Evolutionary conservation across 1,140 invertebrate species (phyloP).

Genomic region (Lepidurus packardi): DNA sequence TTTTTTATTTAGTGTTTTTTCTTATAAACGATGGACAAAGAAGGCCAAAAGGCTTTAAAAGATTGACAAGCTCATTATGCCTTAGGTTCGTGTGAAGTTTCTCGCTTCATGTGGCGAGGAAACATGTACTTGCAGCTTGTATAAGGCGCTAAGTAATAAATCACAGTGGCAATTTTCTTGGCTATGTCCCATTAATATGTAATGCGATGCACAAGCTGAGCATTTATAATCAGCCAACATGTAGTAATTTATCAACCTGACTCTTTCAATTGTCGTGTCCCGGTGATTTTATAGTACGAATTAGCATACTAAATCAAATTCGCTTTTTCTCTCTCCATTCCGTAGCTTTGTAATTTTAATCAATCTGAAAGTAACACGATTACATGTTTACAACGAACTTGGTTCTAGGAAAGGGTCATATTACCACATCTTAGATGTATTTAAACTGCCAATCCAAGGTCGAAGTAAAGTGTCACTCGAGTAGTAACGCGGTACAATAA

Average conservation of each 20-base stretch:
- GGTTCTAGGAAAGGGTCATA: no score
- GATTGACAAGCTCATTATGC: background rate
- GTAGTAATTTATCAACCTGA: background rate
- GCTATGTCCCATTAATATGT: background rate
- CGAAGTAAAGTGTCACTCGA: no score
- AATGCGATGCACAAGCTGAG: slow-evolving; percentile 15
- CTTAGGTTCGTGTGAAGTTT: background rate
- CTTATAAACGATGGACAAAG: background rate
- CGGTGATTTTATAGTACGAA: slow-evolving; percentile 1
- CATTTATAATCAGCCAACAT: background rate
- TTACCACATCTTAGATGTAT: no score
- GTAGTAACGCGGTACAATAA: no score
- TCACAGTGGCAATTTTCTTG: slow-evolving; percentile 5
- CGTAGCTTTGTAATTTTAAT: background rate
- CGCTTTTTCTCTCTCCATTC: background rate
- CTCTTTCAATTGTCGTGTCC: slow-evolving; percentile 5
- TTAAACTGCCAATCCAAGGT: background rate
- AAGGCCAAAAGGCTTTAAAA: background rate
- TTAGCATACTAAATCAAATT: slow-evolving; percentile 8
- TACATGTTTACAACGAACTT: background rate
- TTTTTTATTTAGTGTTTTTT: no score
- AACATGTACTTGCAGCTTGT: background rate
- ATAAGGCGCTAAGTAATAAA: slow-evolving; percentile 9
- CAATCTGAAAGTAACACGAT: background rate
- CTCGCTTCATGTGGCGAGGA: background rate